Evolutionary conservation across 2,797 vertebrate genomes (phyloP).

Genomic region (Pseudomugil tenellus): DNA sequence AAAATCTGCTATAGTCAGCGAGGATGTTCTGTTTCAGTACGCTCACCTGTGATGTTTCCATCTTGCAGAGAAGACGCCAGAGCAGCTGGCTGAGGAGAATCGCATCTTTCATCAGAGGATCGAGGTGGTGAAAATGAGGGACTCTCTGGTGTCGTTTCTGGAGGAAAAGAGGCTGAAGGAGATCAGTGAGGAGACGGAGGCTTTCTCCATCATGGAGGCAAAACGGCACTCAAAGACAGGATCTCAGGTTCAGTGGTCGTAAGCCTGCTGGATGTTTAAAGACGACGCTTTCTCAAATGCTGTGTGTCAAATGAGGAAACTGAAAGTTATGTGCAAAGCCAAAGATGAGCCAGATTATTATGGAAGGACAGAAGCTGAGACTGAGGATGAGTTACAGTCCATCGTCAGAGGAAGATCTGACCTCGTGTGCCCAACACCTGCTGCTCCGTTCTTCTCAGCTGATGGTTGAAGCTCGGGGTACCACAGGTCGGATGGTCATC

Average conservation of each 20-base stretch:
- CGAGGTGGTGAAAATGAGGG: slow-evolving; percentile 90
- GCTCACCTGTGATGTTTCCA: neutral
- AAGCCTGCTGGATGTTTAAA: slow-evolving; percentile 11
- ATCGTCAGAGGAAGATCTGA: slow-evolving; percentile 58
- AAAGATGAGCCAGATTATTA: slow-evolving; percentile 59
- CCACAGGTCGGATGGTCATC: slow-evolving; percentile 9
- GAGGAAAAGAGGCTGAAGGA: slow-evolving; percentile 90
- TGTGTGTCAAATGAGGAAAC: neutral
- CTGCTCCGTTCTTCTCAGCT: slow-evolving; percentile 9
- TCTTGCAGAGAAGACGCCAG: slow-evolving; percentile 84
- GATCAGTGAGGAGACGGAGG: slow-evolving; percentile 76
- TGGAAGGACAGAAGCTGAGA: slow-evolving; percentile 3
- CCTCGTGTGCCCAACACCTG: neutral
- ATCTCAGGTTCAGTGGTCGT: slow-evolving; percentile 82
- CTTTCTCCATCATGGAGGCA: slow-evolving; percentile 72
- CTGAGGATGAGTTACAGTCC: neutral
- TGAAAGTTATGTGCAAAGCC: slow-evolving; percentile 56
- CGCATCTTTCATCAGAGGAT: slow-evolving; percentile 85
- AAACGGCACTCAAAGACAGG: slow-evolving; percentile 74
- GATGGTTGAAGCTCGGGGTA: neutral
- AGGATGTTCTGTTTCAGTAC: neutral
- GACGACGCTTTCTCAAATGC: neutral
- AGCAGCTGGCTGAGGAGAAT: slow-evolving; percentile 82
- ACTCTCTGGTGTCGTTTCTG: slow-evolving; percentile 88
- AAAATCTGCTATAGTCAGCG: no score